A percentile compares a stretch with the other conserved stretches of the same genome.
phyloP scores from a whole-genome alignment of 2,113 vertebrate genomes.

The Henicopernis longicauda region DNA sequence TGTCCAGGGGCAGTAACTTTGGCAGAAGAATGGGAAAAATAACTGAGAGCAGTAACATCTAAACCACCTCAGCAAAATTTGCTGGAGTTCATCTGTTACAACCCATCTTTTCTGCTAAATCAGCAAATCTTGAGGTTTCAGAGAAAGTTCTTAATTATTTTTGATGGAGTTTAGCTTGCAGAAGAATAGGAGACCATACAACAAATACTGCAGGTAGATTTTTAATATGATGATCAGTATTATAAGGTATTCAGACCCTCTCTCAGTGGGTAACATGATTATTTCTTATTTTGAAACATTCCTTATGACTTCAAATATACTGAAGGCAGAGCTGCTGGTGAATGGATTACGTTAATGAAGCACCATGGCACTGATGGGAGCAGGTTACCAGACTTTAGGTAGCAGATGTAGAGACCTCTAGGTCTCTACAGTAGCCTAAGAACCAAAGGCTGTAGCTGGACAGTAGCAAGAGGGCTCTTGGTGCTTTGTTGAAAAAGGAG shows the following conservation, averaged over 20 bases:
- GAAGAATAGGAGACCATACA: not conserved
- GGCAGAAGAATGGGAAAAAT: not conserved
- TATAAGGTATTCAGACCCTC: not conserved
- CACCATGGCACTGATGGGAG: not conserved
- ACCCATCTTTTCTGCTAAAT: not conserved
- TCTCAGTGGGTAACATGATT: not conserved
- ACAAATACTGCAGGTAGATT: not conserved
- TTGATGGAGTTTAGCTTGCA: not conserved
- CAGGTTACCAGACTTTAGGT: not conserved
- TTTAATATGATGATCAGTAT: not conserved
- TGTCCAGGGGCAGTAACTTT: not conserved
- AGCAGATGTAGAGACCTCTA: not conserved
- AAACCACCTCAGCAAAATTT: conserved; percentile 14
- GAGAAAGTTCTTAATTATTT: not conserved
- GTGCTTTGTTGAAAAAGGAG: not conserved
- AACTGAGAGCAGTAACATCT: not conserved
- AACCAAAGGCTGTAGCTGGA: not conserved
- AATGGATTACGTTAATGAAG: not conserved
- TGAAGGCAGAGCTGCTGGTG: not conserved
- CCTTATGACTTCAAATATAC: not conserved
- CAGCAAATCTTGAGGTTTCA: not conserved
- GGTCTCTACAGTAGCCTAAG: not conserved
- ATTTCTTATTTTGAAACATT: not conserved
- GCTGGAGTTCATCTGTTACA: not conserved
- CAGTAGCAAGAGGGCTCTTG: not conserved